Evolutionary conservation across 1,140 invertebrate genomes (phyloP).

Genomic region (Trichonephila inaurata): DNA sequence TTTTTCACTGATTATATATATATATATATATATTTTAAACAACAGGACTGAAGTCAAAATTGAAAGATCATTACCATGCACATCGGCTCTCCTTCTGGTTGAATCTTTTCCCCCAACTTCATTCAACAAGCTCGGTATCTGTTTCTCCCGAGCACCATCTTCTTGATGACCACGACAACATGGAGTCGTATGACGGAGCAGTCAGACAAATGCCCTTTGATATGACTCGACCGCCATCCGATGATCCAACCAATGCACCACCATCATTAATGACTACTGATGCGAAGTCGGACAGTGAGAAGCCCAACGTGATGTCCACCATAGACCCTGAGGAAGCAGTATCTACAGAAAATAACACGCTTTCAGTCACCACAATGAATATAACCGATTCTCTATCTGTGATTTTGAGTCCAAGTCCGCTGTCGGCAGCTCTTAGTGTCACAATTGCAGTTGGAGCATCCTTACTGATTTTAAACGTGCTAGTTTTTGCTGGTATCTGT

Average conservation of each 20-base stretch:
- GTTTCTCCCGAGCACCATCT: slow-evolving; percentile 92
- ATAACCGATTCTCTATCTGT: slow-evolving; percentile 70
- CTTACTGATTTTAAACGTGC: slow-evolving; percentile 92
- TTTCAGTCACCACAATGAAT: slow-evolving; percentile 38
- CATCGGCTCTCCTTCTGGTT: slow-evolving; percentile 95
- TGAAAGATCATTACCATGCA: slow-evolving; percentile 91
- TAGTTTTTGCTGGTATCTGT: slow-evolving; percentile 96
- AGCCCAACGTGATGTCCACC: background rate
- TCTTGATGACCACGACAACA: slow-evolving; percentile 85
- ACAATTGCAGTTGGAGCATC: slow-evolving; percentile 96
- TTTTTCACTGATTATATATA: background rate
- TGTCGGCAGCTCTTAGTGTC: slow-evolving; percentile 92
- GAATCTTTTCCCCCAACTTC: slow-evolving; percentile 90
- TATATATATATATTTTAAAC: background rate
- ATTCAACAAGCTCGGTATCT: slow-evolving; percentile 85
- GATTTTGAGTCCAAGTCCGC: slow-evolving; percentile 83
- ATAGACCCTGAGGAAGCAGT: background rate
- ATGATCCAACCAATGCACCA: background rate
- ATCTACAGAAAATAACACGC: slow-evolving; percentile 22
- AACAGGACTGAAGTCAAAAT: slow-evolving; percentile 84
- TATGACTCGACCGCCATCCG: background rate
- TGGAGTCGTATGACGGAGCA: slow-evolving; percentile 81
- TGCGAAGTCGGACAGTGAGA: background rate
- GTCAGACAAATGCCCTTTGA: slow-evolving; percentile 68
- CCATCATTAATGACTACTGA: background rate